Evolutionary conservation across 2,113 vertebrate genomes (phyloP).

Genomic region (Stegostoma tigrinum): DNA sequence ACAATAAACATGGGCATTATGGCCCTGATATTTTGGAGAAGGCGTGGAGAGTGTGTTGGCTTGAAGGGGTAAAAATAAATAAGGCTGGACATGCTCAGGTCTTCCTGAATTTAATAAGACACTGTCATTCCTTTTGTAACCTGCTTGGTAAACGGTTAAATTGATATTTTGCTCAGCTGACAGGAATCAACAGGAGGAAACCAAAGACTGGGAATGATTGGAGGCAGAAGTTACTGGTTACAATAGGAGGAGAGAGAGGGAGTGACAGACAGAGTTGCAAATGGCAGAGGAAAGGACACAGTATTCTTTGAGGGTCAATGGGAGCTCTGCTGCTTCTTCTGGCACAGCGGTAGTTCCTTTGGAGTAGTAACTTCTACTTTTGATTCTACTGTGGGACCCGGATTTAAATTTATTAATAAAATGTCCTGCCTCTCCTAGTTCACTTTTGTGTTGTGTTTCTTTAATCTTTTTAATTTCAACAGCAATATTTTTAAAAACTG

Average conservation of each 20-base stretch:
- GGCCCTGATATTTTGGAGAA: not conserved
- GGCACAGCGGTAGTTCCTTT: not conserved
- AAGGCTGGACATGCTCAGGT: not conserved
- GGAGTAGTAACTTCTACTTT: not conserved
- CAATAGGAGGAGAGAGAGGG: not conserved
- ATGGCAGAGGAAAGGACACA: not conserved
- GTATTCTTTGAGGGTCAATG: not conserved
- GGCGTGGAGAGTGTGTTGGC: not conserved
- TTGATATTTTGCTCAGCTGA: not conserved
- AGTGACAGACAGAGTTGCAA: not conserved
- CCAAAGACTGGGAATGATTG: not conserved
- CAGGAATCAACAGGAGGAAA: not conserved
- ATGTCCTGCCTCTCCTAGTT: not conserved
- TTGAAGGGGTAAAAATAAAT: not conserved
- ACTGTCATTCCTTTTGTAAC: not conserved
- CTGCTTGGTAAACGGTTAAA: not conserved
- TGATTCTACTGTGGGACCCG: not conserved
- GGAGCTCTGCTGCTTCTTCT: not conserved
- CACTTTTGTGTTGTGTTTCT: not conserved
- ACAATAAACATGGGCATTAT: not conserved
- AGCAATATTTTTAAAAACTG: not conserved
- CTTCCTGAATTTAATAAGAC: not conserved
- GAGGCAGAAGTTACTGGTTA: not conserved
- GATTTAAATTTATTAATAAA: not conserved
- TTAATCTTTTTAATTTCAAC: not conserved